Evolutionary conservation across 2,888 invertebrate species (phyloP).

Genomic region (Epinotia ramella): DNA sequence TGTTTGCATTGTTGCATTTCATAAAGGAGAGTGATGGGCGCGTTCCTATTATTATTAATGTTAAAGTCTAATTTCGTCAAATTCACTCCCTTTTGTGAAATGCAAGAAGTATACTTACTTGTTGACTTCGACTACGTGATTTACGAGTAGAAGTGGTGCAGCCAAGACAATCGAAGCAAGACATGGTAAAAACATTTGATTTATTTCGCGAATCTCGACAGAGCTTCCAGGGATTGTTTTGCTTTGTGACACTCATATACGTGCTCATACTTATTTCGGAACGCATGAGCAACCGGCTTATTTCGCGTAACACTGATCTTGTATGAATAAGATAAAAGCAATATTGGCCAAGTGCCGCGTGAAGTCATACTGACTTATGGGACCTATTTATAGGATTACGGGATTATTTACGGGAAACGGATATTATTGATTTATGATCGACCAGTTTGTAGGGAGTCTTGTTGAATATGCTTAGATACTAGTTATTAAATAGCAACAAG

Average conservation of each 20-base stretch:
- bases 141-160: not conserved
- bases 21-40: too few species aligned
- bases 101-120: constrained; percentile 10
- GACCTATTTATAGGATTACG: constrained; percentile 26
- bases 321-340: constrained; percentile 39
- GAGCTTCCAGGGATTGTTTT: not conserved
- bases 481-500: too few species aligned
- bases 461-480: too few species aligned
- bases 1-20: too few species aligned
- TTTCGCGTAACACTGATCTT: constrained; percentile 35
- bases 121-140: not conserved
- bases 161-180: constrained; percentile 7
- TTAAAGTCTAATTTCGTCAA: too few species aligned
- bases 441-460: not conserved
- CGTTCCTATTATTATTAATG: too few species aligned
- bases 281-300: constrained; percentile 36
- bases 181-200: not conserved
- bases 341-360: constrained; percentile 40
- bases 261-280: constrained; percentile 39
- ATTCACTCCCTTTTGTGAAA: not conserved
- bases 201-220: not conserved
- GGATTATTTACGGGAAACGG: constrained; percentile 11
- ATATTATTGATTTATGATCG: not conserved
- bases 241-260: constrained; percentile 21
- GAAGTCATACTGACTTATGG: constrained; percentile 33